Conservation (phyloP, 2,797 vertebrate genomes). For the Ctenochaetus hawaiiensis region DNA sequence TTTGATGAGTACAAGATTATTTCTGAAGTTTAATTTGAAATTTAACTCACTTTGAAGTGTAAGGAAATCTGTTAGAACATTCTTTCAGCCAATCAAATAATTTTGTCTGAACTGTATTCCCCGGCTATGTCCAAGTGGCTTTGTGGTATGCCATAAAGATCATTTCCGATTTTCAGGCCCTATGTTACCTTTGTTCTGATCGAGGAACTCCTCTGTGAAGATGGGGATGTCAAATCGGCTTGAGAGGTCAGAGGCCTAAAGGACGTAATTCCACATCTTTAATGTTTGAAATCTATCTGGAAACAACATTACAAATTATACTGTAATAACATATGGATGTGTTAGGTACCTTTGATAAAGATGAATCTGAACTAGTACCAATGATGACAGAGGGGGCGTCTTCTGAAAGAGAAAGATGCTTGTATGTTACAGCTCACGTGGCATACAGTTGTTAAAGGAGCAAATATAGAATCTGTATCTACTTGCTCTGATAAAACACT, state of each 20-base stretch:
- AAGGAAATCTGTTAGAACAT: background rate
- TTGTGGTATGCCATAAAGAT: background rate
- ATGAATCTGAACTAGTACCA: slow-evolving; percentile 77
- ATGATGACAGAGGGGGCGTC: slow-evolving; percentile 84
- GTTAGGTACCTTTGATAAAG: slow-evolving; percentile 79
- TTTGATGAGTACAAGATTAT: background rate
- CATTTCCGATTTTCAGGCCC: background rate
- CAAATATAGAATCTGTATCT: background rate
- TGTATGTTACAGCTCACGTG: background rate
- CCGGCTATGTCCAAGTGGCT: background rate
- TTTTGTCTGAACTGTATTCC: background rate
- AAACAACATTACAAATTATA: background rate
- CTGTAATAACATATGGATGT: background rate
- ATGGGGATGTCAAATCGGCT: slow-evolving; percentile 95
- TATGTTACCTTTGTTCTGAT: slow-evolving; percentile 97
- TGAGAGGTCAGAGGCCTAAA: slow-evolving; percentile 86
- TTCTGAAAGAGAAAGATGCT: slow-evolving; percentile 76
- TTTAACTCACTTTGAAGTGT: background rate
- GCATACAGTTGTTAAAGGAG: too few relatives aligned
- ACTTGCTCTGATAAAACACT: background rate
- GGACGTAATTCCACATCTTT: slow-evolving; percentile 9
- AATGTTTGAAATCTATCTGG: background rate
- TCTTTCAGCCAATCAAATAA: background rate
- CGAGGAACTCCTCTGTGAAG: slow-evolving; percentile 98
- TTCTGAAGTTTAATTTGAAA: background rate